Evolutionary conservation across 2,888 invertebrate genomes (phyloP).

Genomic region (Rhopalosiphum nymphaeae): DNA sequence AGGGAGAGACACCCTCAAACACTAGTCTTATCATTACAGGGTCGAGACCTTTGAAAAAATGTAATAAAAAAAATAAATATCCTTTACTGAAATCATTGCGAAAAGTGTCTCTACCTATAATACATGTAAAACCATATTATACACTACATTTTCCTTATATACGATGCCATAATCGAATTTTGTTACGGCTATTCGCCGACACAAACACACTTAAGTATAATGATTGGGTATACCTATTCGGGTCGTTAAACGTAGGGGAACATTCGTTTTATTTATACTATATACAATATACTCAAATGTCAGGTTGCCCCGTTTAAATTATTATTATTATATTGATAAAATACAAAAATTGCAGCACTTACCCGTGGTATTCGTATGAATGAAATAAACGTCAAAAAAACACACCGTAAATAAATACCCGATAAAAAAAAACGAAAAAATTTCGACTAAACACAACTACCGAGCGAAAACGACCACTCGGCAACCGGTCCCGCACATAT

Average conservation of each 20-base stretch:
- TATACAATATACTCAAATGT: not conserved
- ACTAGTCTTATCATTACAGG: not conserved
- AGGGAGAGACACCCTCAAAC: not conserved
- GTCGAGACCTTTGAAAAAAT: not conserved
- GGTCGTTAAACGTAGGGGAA: not conserved
- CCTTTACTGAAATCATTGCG: not conserved
- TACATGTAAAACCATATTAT: not conserved
- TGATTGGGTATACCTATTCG: not conserved
- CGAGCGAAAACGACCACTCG: not conserved
- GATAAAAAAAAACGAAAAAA: not conserved
- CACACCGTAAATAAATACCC: not conserved
- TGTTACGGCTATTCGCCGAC: not conserved
- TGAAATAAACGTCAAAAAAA: not conserved
- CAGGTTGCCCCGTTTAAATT: not conserved
- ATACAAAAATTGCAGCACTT: not conserved
- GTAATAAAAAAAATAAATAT: not conserved
- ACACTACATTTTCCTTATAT: not conserved
- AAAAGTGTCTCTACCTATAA: not conserved
- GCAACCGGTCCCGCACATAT: constrained; percentile 49
- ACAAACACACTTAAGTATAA: not conserved
- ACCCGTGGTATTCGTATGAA: not conserved
- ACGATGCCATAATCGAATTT: not conserved
- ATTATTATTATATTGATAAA: not conserved
- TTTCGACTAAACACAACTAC: not conserved
- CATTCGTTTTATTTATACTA: not conserved